Base-by-base conservation (phyloP, 2,113 vertebrate species). In the Salvelinus sp. region DNA sequence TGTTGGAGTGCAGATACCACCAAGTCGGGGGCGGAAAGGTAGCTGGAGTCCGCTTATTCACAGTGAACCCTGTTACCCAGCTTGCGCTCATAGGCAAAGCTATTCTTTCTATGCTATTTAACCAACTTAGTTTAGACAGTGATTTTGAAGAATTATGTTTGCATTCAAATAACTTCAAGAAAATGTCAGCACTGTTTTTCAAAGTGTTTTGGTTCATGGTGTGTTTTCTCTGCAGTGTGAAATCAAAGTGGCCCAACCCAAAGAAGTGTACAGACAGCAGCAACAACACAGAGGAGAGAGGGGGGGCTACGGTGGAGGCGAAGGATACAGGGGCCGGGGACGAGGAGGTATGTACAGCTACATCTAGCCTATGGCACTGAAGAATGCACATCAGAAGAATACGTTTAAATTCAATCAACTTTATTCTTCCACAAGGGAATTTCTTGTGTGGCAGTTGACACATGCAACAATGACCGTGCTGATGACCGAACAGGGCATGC, bases 11-110 rank as follows among this genome's bases (percentile, higher is more conserved):
- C 88, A 93, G 95, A 94, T 96, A 96, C 44, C 95, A 96, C 86
- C 94, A 96, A 33, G 95, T 96, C 82, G 96, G 96, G 85, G 95
- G 94, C 83, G 95, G 95, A 89, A 96, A 97, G 95, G 96, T 96
- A 90, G 54, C 16, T 77, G 3, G 4, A 23, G 3, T 54, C 12
- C 4, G 16, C 28, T 58, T 62, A 23, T 38, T 9, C 2, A 9
- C 16, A 33, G 13, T 68, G 65, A 27, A 27, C 30, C 10, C 20
- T 22, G 14, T 30, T 20, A 20, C 23, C 23, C 22, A n/a, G 6
- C 18, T 23, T 62, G 20, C 3, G 6, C 50, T 18, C 16, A 18
- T 54, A 18, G 12, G 14, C 50, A 54, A 54, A 54, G 50, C 12
- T 16, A 18, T 54, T 54, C 38, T 54, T 16, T 18, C 50, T 54